Evolutionary conservation across 2,113 vertebrate species (phyloP).

Genomic region (Sisor rabdophorus): DNA sequence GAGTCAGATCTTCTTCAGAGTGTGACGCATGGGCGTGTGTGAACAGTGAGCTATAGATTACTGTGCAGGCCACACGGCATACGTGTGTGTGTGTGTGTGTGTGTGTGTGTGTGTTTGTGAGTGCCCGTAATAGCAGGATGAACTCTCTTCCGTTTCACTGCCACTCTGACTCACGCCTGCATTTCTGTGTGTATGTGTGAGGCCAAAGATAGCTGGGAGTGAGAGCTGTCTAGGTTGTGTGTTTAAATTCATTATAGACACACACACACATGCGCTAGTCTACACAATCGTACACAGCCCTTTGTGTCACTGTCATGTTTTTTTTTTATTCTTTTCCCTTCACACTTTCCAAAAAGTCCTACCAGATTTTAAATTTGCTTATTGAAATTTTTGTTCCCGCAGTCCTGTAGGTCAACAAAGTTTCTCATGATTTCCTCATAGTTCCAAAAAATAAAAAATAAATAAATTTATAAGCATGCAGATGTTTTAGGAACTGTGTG

Average conservation of each 20-base stretch:
- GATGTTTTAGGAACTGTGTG: too few relatives aligned
- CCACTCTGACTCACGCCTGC: slow-evolving; percentile 37
- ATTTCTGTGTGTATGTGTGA: slow-evolving; percentile 19
- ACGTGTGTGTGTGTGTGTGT: neutral
- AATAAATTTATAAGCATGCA: too few relatives aligned
- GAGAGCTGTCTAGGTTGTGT: slow-evolving; percentile 14
- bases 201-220: slow-evolving; percentile 16
- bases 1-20: slow-evolving; percentile 17
- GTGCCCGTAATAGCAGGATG: slow-evolving; percentile 20
- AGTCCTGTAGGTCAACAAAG: too few relatives aligned
- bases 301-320: too few relatives aligned
- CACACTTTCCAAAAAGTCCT: too few relatives aligned
- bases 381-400: too few relatives aligned
- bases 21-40: slow-evolving; percentile 35
- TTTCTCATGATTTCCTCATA: too few relatives aligned
- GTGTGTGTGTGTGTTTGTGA: slow-evolving; percentile 2
- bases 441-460: too few relatives aligned
- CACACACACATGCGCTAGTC: neutral
- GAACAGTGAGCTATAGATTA: slow-evolving; percentile 37
- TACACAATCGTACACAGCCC: neutral
- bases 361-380: too few relatives aligned
- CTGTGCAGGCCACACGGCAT: slow-evolving; percentile 18
- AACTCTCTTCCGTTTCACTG: slow-evolving; percentile 36
- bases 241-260: slow-evolving; percentile 15
- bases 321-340: too few relatives aligned